These are phyloP conservation scores for Murina feae DNA, from an alignment of 2,113 vertebrate species.

Conservation along the genomic window DNA sequence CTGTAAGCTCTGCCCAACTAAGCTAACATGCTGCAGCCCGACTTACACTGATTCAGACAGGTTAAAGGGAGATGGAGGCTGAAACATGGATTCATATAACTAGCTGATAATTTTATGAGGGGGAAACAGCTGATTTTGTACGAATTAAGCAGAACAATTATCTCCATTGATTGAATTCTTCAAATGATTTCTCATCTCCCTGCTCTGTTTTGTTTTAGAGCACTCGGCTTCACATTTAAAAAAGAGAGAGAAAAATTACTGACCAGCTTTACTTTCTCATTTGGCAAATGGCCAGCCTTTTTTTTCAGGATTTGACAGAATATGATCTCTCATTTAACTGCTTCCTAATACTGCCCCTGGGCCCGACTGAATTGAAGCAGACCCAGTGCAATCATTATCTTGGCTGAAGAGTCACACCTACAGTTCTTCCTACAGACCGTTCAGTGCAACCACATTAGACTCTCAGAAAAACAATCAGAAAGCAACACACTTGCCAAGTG, in stretches of 20 bases:
- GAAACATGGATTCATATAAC: slow-evolving; percentile 13
- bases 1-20: neutral
- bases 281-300: slow-evolving; percentile 55
- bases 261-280: slow-evolving; percentile 60
- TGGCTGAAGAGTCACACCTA: slow-evolving; percentile 56
- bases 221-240: slow-evolving; percentile 25
- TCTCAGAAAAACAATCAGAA: slow-evolving; percentile 45
- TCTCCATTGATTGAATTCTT: slow-evolving; percentile 56
- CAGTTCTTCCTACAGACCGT: slow-evolving; percentile 40
- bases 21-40: neutral
- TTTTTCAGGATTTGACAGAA: slow-evolving; percentile 61
- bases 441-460: neutral
- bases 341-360: slow-evolving; percentile 45
- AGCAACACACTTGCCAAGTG: slow-evolving; percentile 1
- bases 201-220: slow-evolving; percentile 56
- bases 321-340: slow-evolving; percentile 68
- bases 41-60: neutral
- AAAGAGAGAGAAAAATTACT: slow-evolving; percentile 44
- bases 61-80: neutral
- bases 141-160: slow-evolving; percentile 53
- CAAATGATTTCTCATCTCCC: slow-evolving; percentile 41
- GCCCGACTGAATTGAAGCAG: slow-evolving; percentile 52
- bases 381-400: slow-evolving; percentile 38
- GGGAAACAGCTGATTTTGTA: slow-evolving; percentile 28
- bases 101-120: slow-evolving; percentile 34